Conservation (phyloP, 2,888 invertebrate species). For the Harmothoe impar region DNA sequence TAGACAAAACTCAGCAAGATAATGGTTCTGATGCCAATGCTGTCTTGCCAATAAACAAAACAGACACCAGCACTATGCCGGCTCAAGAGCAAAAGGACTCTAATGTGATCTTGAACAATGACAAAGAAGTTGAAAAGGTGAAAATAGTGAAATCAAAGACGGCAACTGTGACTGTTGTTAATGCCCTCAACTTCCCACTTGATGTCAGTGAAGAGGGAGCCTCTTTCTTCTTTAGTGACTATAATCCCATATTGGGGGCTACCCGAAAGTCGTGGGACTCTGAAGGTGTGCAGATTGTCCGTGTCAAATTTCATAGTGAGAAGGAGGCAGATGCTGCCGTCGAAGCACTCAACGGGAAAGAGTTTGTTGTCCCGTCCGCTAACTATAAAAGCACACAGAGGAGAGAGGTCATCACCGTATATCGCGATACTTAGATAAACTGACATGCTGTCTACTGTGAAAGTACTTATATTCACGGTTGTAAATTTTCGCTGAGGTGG, state of each 20-base stretch:
- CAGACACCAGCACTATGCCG: too few relatives aligned
- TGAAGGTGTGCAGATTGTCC: neutral
- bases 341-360: neutral
- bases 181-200: conserved; percentile 24
- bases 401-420: neutral
- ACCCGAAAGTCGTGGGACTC: conserved; percentile 5
- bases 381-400: neutral
- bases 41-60: too few relatives aligned
- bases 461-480: too few relatives aligned
- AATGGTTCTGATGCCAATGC: too few relatives aligned
- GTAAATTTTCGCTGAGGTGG: too few relatives aligned
- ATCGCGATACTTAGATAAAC: neutral
- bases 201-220: neutral
- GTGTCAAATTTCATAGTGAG: neutral
- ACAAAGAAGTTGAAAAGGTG: too few relatives aligned
- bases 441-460: neutral
- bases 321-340: neutral
- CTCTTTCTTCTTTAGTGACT: neutral
- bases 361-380: neutral
- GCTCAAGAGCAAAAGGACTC: too few relatives aligned
- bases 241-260: neutral
- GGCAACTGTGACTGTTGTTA: neutral
- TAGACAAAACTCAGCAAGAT: too few relatives aligned
- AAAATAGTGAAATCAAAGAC: neutral
- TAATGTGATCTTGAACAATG: too few relatives aligned